These are phyloP conservation scores for Phoxinus phoxinus DNA, from an alignment of 2,113 vertebrate genomes.

Conservation along the genomic window DNA sequence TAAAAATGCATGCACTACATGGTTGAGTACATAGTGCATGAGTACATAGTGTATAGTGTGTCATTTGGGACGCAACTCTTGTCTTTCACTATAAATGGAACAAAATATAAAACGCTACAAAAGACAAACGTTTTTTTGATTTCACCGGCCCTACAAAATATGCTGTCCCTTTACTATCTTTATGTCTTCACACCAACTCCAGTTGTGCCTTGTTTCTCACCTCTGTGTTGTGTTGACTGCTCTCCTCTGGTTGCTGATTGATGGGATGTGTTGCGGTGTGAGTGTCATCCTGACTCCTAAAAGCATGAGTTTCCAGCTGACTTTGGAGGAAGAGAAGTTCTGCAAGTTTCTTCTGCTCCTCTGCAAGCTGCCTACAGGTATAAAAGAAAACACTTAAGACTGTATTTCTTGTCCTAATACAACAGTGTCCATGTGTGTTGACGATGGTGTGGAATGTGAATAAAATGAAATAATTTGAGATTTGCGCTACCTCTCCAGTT, in stretches of 20 bases:
- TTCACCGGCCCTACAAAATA: not conserved
- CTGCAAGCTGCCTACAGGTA: constrained; percentile 49
- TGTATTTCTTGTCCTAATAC: not conserved
- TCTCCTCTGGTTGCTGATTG: constrained; percentile 13
- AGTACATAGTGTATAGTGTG: too few relatives aligned
- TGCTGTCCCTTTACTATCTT: not conserved
- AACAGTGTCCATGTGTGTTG: not conserved
- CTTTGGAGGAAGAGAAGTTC: constrained; percentile 38
- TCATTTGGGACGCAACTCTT: too few relatives aligned
- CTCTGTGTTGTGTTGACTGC: constrained; percentile 57
- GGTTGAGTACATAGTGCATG: too few relatives aligned
- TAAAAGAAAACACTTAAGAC: not conserved
- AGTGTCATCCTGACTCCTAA: not conserved
- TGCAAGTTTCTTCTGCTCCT: constrained; percentile 46
- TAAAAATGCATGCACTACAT: too few relatives aligned
- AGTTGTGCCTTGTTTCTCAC: constrained; percentile 68
- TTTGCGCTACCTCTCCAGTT: constrained; percentile 71
- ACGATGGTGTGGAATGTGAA: not conserved
- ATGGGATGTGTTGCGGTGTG: not conserved
- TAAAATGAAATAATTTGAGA: not conserved
- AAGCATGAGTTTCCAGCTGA: not conserved
- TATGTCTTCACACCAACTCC: constrained; percentile 60
- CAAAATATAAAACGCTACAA: not conserved
- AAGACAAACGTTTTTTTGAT: not conserved
- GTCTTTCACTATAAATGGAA: too few relatives aligned